Base-by-base conservation (phyloP, 2,797 vertebrate genomes). In the Antennarius maculatus region DNA sequence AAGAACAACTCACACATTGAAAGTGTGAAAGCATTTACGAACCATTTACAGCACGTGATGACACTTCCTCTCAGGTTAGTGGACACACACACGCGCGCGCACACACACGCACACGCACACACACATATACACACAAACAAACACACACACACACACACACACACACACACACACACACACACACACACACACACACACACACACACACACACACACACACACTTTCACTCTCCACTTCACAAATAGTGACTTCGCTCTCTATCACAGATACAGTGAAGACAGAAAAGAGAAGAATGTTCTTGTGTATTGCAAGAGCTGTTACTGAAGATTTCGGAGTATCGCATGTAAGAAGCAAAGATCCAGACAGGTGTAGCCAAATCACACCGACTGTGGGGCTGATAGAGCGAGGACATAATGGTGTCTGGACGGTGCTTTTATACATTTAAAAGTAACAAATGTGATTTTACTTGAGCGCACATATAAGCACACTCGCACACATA, bases 21-120 rank as follows among this genome's bases (percentile, higher is more conserved):
- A 63, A 39, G 77, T 85, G 86, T 86, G 80, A 88, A 87, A 90
- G 76, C 65, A 85, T 80, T 89, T 77, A 69, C 34, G 60, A 43
- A 65, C 48, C 49, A 63, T 79, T 81, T 72, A 57, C 62, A 73
- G 54, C 61, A 42, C 14, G 5, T 76, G 64, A 69, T 66, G 39
- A 76, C 53, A 67, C 73, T 69, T 82, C 61, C 56, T 56, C 61
- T 49, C 27, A 29, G 71, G 83, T 83, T 67, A 73, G 53, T 3
- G 0, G 73, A 18, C 34, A 16, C 28, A 16, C 43, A 45, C 16
- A n/a, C 43, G 3, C 43, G 3, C 2, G n/a, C 42, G 15, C 42
- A 43, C 42, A 43, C 42, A 43, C 45, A 48, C 59, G 42, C 42
- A 61, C 50, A 34, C 57, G 41, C 34, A 65, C 31, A 45, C 59